Conservation (phyloP, 2,888 invertebrate species). For the Heliconius charithonia region DNA sequence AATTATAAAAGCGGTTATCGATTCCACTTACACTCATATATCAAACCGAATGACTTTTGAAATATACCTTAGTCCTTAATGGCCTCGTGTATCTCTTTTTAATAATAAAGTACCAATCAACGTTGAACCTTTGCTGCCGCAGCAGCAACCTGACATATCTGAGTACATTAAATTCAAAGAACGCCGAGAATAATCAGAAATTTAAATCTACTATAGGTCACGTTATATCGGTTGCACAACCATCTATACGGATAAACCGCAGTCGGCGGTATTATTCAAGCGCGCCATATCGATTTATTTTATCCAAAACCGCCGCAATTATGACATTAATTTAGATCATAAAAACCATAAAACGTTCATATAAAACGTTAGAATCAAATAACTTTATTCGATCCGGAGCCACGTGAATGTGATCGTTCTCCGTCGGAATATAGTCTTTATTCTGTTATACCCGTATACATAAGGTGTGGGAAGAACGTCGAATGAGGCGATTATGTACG, state of each 20-base stretch:
- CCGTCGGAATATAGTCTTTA: conserved; percentile 53
- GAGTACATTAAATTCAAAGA: conserved; percentile 54
- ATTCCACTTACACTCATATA: conserved; percentile 62
- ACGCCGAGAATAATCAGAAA: conserved; percentile 48
- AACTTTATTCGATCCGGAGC: conserved; percentile 70
- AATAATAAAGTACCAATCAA: conserved; percentile 51
- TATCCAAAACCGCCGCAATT: conserved; percentile 79
- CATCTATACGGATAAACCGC: conserved; percentile 63
- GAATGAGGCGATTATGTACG: conserved; percentile 63
- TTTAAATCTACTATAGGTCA: conserved; percentile 54
- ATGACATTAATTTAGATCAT: conserved; percentile 81
- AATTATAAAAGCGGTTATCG: conserved; percentile 47
- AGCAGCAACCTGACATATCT: conserved; percentile 48
- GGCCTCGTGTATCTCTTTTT: conserved; percentile 66
- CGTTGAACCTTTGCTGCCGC: conserved; percentile 53
- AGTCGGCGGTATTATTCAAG: conserved; percentile 80
- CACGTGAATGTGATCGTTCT: conserved; percentile 67
- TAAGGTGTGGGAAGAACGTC: conserved; percentile 72
- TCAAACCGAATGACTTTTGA: conserved; percentile 63
- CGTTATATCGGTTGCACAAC: conserved; percentile 61
- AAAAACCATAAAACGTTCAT: conserved; percentile 75
- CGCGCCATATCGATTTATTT: conserved; percentile 79
- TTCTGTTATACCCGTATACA: conserved; percentile 52
- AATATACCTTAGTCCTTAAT: conserved; percentile 57
- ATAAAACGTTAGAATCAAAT: conserved; percentile 74